Percentiles rank a stretch among this genome's conserved stretches.
Evolutionary conservation across 2,113 vertebrate genomes (phyloP).

Genomic region (Puffinus mauretanicus): DNA sequence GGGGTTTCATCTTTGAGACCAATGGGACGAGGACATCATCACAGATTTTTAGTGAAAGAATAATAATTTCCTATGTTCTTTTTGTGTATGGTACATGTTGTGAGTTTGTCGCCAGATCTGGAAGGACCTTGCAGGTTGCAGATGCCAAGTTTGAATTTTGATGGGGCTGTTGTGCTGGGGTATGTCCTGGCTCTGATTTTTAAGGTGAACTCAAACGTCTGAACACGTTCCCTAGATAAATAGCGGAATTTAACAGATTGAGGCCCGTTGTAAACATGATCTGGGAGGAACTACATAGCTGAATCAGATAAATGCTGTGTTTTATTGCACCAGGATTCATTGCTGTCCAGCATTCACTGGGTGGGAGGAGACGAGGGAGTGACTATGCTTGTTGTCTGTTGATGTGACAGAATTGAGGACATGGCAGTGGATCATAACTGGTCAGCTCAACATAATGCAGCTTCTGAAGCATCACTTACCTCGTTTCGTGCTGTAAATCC

Average conservation of each 20-base stretch:
- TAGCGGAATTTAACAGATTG: background rate
- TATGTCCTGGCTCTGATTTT: background rate
- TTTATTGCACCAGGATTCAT: slow-evolving; percentile 28
- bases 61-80: background rate
- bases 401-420: background rate
- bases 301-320: slow-evolving; percentile 19
- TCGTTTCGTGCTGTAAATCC: background rate
- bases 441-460: background rate
- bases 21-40: background rate
- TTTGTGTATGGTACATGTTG: background rate
- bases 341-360: slow-evolving; percentile 42
- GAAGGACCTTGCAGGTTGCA: background rate
- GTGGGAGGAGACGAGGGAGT: slow-evolving; percentile 19
- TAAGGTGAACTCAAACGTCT: background rate
- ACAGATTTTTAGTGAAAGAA: background rate
- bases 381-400: background rate
- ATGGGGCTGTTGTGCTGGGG: background rate
- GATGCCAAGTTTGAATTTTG: slow-evolving; percentile 8
- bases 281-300: background rate
- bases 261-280: background rate
- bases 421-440: background rate
- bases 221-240: background rate
- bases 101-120: background rate
- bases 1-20: background rate
- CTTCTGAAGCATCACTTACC: background rate